Conservation (phyloP, 2,113 vertebrate genomes). For the Macquaria australasica region DNA sequence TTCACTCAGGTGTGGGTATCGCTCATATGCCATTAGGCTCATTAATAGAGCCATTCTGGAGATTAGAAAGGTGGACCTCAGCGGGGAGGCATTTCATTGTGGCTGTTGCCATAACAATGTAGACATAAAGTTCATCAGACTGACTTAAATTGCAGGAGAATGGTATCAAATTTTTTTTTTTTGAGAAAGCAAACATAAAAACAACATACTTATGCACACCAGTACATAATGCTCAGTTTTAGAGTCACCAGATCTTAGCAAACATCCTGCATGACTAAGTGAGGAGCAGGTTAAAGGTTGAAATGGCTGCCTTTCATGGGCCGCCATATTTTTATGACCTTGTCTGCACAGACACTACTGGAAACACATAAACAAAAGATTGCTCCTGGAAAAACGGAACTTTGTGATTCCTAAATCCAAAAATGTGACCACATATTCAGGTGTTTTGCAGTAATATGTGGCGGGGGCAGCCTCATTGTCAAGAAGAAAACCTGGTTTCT, state of each 20-base stretch:
- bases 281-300: conserved; percentile 79
- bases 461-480: neutral
- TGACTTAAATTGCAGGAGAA: neutral
- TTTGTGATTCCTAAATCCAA: neutral
- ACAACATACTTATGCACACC: conserved; percentile 14
- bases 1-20: conserved; percentile 74
- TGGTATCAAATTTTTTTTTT: neutral
- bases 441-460: neutral
- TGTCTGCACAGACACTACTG: conserved; percentile 36
- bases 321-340: conserved; percentile 73
- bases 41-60: conserved; percentile 69
- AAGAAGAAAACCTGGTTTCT: conserved; percentile 27
- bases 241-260: conserved; percentile 54
- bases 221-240: conserved; percentile 27
- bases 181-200: neutral
- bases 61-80: conserved; percentile 49
- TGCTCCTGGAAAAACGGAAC: neutral
- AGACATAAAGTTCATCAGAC: conserved; percentile 21
- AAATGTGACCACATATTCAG: neutral
- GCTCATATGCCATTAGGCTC: conserved; percentile 70
- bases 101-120: conserved; percentile 20
- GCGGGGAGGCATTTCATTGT: conserved; percentile 36
- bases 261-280: conserved; percentile 68
- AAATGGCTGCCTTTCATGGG: conserved; percentile 71
- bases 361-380: conserved; percentile 26